Evolutionary conservation across 2,888 invertebrate genomes (phyloP), one percentile per base, ranked within the genome.

Genomic region (Cheilosia variabilis): DNA sequence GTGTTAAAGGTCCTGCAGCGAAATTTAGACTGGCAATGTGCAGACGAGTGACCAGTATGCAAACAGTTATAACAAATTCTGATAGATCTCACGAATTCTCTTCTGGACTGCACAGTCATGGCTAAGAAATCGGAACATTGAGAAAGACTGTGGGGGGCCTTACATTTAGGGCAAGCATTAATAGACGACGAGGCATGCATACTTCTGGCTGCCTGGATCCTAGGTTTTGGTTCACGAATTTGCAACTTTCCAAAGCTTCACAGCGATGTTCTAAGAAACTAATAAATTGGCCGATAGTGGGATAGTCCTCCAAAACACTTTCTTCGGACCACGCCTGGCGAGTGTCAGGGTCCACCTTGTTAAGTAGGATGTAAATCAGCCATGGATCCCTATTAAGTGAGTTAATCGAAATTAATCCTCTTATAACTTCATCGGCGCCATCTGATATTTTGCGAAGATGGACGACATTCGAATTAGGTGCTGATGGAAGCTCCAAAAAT

Each of bases 341-440:
- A n/a, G 63, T 52, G n/a, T 57, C 75, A n/a, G 68, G 43, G 24
- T 68, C 73, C 17, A 53, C n/a, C 55, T 75, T 73, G 15, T 60
- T 75, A 31, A 72, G 15, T n/a, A 76, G 19, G 43, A 66, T 58
- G 13, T 75, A 58, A 7, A 68, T 75, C 13, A 79, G 50, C 73
- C 63, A 69, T 34, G 63, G 63, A 65, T 78, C 78, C 10, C 78
- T 60, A 41, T 43, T 22, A 4, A 22, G 52, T 4, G 31, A 55
- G 2, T 55, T 55, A 3, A 55, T 17, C 1, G 55, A 55, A 15
- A 17, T 55, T 31, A 55, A n/a, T 31, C 55, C 53, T 27, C 53
- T 55, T 2, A 31, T n/a, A 2, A 31, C 10, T n/a, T 31, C 31
- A 31, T 47, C 47, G 19, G 47, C 47, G n/a, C n/a, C 17, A 17